A percentile compares a stretch with the other conserved stretches of the same genome.
phyloP scores from a whole-genome alignment of 2,113 vertebrate genomes.

The Calidris pugnax region DNA sequence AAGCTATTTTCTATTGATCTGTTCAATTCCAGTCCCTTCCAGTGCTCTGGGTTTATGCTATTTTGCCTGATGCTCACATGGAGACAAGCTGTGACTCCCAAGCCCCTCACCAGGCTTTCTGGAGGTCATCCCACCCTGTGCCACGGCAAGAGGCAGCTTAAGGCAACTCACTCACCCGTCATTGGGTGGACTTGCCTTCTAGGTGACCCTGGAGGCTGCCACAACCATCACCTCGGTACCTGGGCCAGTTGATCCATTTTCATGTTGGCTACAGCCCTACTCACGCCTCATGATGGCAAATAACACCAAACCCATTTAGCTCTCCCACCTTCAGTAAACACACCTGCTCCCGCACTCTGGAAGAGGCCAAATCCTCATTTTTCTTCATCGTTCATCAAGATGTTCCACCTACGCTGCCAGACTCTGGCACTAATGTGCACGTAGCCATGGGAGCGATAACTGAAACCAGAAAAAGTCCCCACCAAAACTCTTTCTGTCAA shows the following conservation, averaged over 20 bases:
- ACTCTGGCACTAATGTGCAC: accelerated
- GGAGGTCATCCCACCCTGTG: neutral
- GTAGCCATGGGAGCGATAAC: accelerated
- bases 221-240: neutral
- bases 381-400: neutral
- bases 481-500: neutral
- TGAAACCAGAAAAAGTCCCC: neutral
- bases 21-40: neutral
- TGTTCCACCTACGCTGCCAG: accelerated
- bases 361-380: neutral
- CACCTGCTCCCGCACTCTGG: neutral
- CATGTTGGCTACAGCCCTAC: accelerated
- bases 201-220: neutral
- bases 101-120: neutral
- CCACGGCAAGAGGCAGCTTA: neutral
- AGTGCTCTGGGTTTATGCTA: no score
- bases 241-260: neutral
- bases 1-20: neutral
- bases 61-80: neutral
- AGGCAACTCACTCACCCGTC: neutral
- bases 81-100: neutral
- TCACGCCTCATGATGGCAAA: neutral
- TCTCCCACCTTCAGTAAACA: neutral
- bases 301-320: accelerated
- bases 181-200: neutral